Evolutionary conservation across 2,113 vertebrate species (phyloP), one percentile per base, ranked within the genome.

Genomic region (Theristicus caerulescens): DNA sequence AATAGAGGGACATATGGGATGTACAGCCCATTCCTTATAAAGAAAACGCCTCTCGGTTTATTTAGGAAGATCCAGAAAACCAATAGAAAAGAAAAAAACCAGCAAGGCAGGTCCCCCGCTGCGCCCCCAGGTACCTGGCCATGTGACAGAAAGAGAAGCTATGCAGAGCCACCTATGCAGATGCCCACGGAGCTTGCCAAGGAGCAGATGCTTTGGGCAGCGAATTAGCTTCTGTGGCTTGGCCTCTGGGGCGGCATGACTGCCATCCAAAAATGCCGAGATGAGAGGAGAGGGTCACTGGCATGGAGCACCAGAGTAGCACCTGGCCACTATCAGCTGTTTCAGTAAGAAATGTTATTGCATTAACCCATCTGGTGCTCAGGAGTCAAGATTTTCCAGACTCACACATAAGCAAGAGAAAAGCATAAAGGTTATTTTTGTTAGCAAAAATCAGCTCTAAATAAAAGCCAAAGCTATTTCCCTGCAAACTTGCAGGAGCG

Each of bases 401-500:
- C 46, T 58, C 66, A 38, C 0, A 1, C n/a, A 16, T 13, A 52
- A 84, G 51, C 59, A 72, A 62, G 21, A 67, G 55, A 71, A 67
- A 81, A 84, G 55, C 49, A 77, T 72, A 94, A 87, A 70, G 29
- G 55, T 61, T 95, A 85, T 85, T 94, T 95, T 73, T 72, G 62
- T 70, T 79, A 86, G 78, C 62, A 85, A 90, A 89, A 91, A 72
- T 20, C 19, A 76, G 42, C 19, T 42, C 49, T 80, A 93, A 91
- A 91, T 73, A 91, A 96, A 95, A 94, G 64, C 62, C 69, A 87
- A 80, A 93, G 62, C 22, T 72, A 67, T 54, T 93, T 92, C 58
- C 62, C 71, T 87, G 54, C 29, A 85, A 95, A 91, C 42, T 71
- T 95, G 66, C 89, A 95, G 96, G 87, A 94, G 90, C 9, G 16